Evolutionary conservation across 2,797 vertebrate species (phyloP).

Genomic region (Macropodus opercularis): DNA sequence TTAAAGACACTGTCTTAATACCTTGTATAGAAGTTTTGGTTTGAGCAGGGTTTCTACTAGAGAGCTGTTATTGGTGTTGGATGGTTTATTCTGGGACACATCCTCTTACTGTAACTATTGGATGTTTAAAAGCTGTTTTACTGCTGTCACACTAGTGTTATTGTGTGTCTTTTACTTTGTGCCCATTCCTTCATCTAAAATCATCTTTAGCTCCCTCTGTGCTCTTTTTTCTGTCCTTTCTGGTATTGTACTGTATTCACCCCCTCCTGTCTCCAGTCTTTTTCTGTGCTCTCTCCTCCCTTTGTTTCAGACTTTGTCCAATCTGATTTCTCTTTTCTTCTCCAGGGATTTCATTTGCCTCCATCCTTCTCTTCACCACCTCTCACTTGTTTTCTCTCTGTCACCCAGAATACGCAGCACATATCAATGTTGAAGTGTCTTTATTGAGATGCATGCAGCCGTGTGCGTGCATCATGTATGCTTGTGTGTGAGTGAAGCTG

Average conservation of each 20-base stretch:
- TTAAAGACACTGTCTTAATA: neutral
- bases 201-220: neutral
- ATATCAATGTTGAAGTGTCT: slow-evolving; percentile 17
- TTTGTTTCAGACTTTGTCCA: slow-evolving; percentile 1
- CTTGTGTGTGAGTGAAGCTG: slow-evolving; percentile 12
- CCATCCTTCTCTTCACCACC: neutral
- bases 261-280: neutral
- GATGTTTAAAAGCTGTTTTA: neutral
- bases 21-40: too few species aligned
- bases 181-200: neutral
- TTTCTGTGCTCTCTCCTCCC: neutral
- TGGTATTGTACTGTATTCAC: neutral
- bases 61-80: too few species aligned
- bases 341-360: neutral
- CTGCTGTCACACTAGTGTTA: slow-evolving; percentile 5
- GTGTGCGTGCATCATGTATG: slow-evolving; percentile 31
- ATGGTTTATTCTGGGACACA: too few species aligned
- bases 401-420: slow-evolving; percentile 17
- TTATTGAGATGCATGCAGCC: slow-evolving; percentile 32
- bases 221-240: neutral
- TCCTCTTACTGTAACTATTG: too few species aligned
- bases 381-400: slow-evolving; percentile 18
- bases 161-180: slow-evolving; percentile 9
- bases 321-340: neutral
- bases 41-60: too few species aligned